Evolutionary conservation across 2,888 invertebrate species (phyloP).

Genomic region (Trisateles emortualis): DNA sequence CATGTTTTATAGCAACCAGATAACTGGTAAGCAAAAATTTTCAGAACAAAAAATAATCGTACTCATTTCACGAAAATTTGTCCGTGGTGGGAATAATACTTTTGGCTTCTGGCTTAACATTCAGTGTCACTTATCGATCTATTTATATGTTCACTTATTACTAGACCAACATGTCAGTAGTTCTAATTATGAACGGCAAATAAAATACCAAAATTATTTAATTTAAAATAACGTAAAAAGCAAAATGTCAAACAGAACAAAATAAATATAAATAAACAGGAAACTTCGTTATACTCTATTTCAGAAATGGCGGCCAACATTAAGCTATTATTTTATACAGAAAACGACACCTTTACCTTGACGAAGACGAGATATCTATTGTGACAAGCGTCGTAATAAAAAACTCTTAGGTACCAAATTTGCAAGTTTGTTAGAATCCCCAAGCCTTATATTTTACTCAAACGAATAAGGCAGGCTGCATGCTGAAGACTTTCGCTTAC

Average conservation of each 20-base stretch:
- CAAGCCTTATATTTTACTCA: slow-evolving; percentile 12
- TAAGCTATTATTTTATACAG: slow-evolving; percentile 24
- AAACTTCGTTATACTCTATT: neutral
- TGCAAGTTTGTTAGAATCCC: slow-evolving; percentile 31
- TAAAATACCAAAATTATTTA: neutral
- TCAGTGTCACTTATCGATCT: too few relatives aligned
- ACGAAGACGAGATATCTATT: slow-evolving; percentile 34
- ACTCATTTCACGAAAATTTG: too few relatives aligned
- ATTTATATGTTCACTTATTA: too few relatives aligned
- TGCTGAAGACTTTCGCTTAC: neutral
- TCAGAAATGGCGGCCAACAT: slow-evolving; percentile 20
- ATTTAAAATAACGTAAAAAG: neutral
- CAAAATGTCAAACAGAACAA: neutral
- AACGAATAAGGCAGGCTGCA: slow-evolving; percentile 2
- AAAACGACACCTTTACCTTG: slow-evolving; percentile 30
- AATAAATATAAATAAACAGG: neutral
- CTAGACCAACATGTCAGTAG: too few relatives aligned
- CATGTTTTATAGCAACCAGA: too few relatives aligned
- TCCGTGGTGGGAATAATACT: too few relatives aligned
- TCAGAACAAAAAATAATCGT: too few relatives aligned
- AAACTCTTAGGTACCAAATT: slow-evolving; percentile 33
- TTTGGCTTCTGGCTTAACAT: too few relatives aligned
- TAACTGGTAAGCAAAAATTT: too few relatives aligned
- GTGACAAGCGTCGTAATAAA: slow-evolving; percentile 33
- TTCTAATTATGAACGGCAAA: neutral